A percentile compares a stretch with the other conserved stretches of the same genome.
Conservation (phyloP, 2,888 invertebrate genomes). For the Pecten maximus region DNA sequence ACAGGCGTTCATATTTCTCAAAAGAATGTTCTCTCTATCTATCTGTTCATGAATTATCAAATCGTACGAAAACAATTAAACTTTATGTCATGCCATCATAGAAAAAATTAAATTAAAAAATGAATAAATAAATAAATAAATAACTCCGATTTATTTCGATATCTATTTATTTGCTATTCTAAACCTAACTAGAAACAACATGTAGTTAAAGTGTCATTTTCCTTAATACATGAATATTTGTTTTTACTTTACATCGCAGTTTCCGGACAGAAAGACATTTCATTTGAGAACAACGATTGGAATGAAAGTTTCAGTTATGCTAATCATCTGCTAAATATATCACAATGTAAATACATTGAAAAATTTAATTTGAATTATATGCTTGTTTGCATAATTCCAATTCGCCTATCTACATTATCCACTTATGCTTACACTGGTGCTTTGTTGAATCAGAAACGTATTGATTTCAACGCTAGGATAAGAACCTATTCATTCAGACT, state of each 20-base stretch:
- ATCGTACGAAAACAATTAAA: conserved; percentile 33
- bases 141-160: no score
- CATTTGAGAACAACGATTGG: background rate
- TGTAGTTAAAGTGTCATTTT: background rate
- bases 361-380: conserved; percentile 23
- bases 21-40: no score
- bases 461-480: conserved; percentile 2
- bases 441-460: background rate
- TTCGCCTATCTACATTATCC: background rate
- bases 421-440: background rate
- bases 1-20: no score
- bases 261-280: background rate
- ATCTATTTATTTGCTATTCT: no score
- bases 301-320: background rate
- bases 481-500: background rate
- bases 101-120: no score
- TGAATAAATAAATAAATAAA: no score
- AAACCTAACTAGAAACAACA: background rate
- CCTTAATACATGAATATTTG: background rate
- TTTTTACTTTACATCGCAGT: background rate
- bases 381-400: conserved; percentile 21
- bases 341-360: background rate
- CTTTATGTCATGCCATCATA: no score
- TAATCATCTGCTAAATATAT: background rate
- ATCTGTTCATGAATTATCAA: conserved; percentile 23